These are phyloP conservation scores for Myzus persicae DNA, from an alignment of 1,140 invertebrate species.

Conservation along the genomic window DNA sequence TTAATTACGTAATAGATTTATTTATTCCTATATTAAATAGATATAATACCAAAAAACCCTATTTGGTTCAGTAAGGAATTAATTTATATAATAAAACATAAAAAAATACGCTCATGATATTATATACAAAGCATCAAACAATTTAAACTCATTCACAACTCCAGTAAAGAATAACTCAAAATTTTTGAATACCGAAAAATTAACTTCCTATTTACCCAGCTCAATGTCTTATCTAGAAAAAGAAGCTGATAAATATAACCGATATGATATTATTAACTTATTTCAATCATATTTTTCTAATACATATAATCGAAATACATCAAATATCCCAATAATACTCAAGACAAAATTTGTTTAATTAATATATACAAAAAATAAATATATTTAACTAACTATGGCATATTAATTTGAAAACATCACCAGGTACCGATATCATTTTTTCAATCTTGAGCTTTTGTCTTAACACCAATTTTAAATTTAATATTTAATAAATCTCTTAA, in stretches of 20 bases:
- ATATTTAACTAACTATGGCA: conserved; percentile 8
- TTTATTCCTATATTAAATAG: conserved; percentile 20
- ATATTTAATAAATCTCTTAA: conserved; percentile 3
- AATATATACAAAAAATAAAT: not conserved
- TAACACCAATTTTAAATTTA: not conserved
- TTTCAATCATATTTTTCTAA: conserved; percentile 6
- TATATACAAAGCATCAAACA: not conserved
- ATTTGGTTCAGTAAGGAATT: conserved; percentile 32
- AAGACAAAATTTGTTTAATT: not conserved
- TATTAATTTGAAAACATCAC: not conserved
- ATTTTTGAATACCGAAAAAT: not conserved
- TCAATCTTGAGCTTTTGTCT: not conserved
- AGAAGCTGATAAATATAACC: conserved; percentile 14
- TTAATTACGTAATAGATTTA: conserved; percentile 9
- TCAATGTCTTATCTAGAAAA: not conserved
- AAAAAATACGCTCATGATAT: not conserved
- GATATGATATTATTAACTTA: not conserved
- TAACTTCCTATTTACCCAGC: conserved; percentile 2
- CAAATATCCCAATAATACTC: not conserved
- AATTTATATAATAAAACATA: conserved; percentile 16
- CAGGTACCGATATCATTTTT: not conserved
- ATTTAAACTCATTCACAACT: conserved; percentile 6
- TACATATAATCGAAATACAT: not conserved
- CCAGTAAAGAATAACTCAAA: not conserved
- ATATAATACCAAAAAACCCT: not conserved